These are phyloP conservation scores for Eilema griseolum DNA, from an alignment of 2,888 invertebrate species.

Conservation along the genomic window DNA sequence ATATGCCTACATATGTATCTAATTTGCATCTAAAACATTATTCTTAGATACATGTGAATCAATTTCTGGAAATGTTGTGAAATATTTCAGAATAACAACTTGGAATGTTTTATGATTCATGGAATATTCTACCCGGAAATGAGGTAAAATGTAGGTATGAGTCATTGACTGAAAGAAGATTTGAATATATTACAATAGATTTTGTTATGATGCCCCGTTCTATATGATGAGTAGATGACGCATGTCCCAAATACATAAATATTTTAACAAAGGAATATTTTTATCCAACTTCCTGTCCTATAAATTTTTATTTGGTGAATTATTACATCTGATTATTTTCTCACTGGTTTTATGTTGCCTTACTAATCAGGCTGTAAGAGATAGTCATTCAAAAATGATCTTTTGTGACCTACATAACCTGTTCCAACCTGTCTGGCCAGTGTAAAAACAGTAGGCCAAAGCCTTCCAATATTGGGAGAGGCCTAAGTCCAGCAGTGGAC, in stretches of 20 bases:
- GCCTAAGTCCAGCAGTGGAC: too few relatives aligned
- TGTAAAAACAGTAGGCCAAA: too few relatives aligned
- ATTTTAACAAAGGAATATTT: neutral
- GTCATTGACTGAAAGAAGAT: neutral
- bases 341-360: neutral
- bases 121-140: neutral
- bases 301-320: neutral
- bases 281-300: neutral
- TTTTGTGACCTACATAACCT: neutral
- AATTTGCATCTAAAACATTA: neutral
- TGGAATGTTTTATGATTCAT: neutral
- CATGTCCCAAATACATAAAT: neutral
- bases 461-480: too few relatives aligned
- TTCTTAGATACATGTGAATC: neutral
- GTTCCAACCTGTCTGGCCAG: too few relatives aligned
- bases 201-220: neutral
- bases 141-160: neutral
- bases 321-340: neutral
- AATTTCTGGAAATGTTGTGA: neutral
- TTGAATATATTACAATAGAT: slow-evolving; percentile 4
- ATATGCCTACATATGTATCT: neutral
- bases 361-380: neutral
- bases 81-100: neutral
- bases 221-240: neutral
- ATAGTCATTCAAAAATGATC: too few relatives aligned